A percentile compares a stretch with the other conserved stretches of the same genome.
Evolutionary conservation across 2,888 invertebrate genomes (phyloP).

Genomic region (Sepiola atlantica): DNA sequence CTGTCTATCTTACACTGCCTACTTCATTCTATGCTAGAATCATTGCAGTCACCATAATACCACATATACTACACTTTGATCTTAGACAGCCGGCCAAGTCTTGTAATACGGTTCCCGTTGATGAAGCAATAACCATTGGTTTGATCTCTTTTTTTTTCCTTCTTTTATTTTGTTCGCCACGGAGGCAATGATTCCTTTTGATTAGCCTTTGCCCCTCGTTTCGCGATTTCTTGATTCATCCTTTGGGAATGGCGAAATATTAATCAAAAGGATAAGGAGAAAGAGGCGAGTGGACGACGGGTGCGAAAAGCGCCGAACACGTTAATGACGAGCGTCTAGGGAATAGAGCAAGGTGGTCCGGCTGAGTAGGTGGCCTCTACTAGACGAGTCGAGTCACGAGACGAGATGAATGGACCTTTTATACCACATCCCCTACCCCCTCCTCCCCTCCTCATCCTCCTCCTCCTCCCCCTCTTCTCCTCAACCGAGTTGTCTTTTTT

Average conservation of each 20-base stretch:
- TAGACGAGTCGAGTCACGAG: neutral
- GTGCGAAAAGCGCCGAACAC: neutral
- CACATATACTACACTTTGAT: too few species aligned
- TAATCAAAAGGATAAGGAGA: neutral
- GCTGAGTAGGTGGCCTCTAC: neutral
- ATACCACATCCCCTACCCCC: too few species aligned
- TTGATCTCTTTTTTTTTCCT: too few species aligned
- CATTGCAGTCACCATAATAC: too few species aligned
- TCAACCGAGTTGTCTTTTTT: neutral
- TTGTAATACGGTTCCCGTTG: too few species aligned
- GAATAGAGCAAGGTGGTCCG: neutral
- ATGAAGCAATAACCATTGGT: too few species aligned
- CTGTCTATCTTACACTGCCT: too few species aligned
- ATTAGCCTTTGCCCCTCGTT: neutral
- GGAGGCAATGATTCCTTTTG: neutral
- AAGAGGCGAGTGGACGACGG: neutral
- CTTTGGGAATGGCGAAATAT: neutral
- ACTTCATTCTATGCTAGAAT: too few species aligned
- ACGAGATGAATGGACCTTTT: neutral
- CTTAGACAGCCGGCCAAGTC: too few species aligned
- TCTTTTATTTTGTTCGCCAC: neutral
- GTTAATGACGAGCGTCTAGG: neutral
- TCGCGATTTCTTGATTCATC: neutral
- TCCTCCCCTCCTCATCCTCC: too few species aligned
- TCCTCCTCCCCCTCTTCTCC: too few species aligned